phyloP scores from a whole-genome alignment of 2,113 vertebrate species.

The Crotalus viridis region DNA sequence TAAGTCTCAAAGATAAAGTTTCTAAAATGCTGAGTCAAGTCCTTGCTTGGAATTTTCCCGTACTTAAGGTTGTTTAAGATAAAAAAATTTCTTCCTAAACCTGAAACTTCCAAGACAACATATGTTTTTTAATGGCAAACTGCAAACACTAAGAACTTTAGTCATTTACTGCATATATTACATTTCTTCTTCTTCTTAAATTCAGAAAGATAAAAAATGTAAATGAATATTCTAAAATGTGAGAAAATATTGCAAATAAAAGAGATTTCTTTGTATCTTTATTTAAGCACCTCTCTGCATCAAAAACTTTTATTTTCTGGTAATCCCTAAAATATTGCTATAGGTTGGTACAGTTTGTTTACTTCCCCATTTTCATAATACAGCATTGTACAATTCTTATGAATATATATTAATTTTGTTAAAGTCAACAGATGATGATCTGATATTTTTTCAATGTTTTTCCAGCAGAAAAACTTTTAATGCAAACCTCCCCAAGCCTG shows the following conservation, averaged over 20 bases:
- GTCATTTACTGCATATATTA: not conserved
- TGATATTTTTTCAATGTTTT: not conserved
- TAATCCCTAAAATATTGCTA: not conserved
- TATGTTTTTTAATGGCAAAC: not conserved
- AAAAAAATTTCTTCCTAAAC: not conserved
- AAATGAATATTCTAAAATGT: accelerated
- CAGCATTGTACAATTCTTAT: not conserved
- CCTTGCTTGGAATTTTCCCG: conserved; percentile 34
- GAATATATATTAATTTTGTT: not conserved
- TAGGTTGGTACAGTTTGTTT: not conserved
- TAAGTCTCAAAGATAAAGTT: conserved; percentile 26
- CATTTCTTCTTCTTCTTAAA: not conserved
- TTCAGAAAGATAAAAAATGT: not conserved
- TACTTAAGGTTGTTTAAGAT: conserved; percentile 23
- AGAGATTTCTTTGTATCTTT: not conserved
- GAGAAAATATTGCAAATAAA: not conserved
- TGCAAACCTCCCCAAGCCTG: not conserved
- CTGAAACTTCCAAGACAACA: not conserved
- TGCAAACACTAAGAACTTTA: not conserved
- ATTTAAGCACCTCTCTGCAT: not conserved
- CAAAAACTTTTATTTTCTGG: not conserved
- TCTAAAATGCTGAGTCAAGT: conserved; percentile 45
- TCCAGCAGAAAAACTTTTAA: not conserved
- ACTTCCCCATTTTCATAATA: not conserved
- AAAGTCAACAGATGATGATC: not conserved